Evolutionary conservation across 2,113 vertebrate species (phyloP), one percentile per base, ranked within the genome.

Genomic region (Podilymbus podiceps): DNA sequence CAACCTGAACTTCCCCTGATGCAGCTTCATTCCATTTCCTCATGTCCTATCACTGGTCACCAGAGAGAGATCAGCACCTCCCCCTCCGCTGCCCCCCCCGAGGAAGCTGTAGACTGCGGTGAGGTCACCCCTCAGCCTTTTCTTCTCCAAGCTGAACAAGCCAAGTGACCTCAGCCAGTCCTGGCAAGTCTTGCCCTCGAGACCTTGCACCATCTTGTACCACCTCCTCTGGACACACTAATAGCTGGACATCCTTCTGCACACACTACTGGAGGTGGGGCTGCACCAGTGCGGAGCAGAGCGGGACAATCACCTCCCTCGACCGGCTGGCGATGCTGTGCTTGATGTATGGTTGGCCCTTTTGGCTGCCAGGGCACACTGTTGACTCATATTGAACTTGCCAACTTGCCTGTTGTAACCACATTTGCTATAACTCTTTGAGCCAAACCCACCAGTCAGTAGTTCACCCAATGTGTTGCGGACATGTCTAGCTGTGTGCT

Each of bases 311-410:
- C 33, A 31, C 16, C 15, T 23, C 9, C 55, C 28, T 78, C 4
- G 1, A 9, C 5, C 0, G 0, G 12, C n/a, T 49, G 5, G 14
- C 0, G 1, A 10, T n/a, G 19, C 22, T 58, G 22, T 44, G 35
- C 27, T 23, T 76, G 63, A 25, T 12, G n/a, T 10, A 15, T 0
- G 1, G 6, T 0, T 64, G 33, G 6, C 15, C 42, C 2, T 68
- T 35, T 17, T 55, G 60, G 9, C 11, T 68, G 40, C 38, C 44
- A 55, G 40, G 30, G 11, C 46, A 52, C 31, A 5, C 77, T 46
- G 15, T 56, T 60, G 23, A 7, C 10, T 28, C 12, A 46, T 16
- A 4, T 64, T 64, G 52, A 71, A 33, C 11, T 66, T 66, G 9
- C 9, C 38, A 38, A 38, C 38, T 38, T 38, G 38, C 38, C 38